These are phyloP conservation scores for Seriola quinqueradiata DNA, from an alignment of 2,113 vertebrate genomes.

Conservation along the genomic window DNA sequence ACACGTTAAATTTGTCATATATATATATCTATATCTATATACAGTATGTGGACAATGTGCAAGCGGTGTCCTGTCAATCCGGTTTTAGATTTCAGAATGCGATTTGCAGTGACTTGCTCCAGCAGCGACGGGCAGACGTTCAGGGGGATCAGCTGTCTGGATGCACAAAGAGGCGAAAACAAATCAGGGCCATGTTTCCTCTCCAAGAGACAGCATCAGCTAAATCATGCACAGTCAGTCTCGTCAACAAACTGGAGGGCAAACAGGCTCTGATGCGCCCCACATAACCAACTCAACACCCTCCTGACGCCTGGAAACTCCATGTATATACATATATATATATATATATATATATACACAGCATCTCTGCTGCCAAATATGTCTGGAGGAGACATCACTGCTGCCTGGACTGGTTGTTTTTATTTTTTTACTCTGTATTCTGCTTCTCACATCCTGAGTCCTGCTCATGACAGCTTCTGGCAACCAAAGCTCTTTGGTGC, in stretches of 20 bases:
- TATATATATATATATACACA: background rate
- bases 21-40: too few species aligned
- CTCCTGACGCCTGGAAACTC: conserved; percentile 9
- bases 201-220: conserved; percentile 42
- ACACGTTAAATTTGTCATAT: too few species aligned
- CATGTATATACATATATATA: too few species aligned
- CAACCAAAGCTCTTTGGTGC: too few species aligned
- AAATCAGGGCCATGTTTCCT: conserved; percentile 41
- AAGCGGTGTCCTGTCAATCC: background rate
- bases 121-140: conserved; percentile 4
- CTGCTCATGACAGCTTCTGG: too few species aligned
- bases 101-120: background rate
- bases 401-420: too few species aligned
- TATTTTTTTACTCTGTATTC: too few species aligned
- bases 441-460: too few species aligned
- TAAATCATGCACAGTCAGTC: conserved; percentile 51
- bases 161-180: conserved; percentile 37
- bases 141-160: conserved; percentile 61
- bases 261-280: conserved; percentile 21
- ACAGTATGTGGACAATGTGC: background rate
- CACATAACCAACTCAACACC: conserved; percentile 26
- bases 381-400: too few species aligned
- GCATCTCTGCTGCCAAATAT: too few species aligned
- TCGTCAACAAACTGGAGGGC: conserved; percentile 38
- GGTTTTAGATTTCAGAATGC: background rate